phyloP scores from a whole-genome alignment of 2,113 vertebrate species.

The Echinops telfairi region DNA sequence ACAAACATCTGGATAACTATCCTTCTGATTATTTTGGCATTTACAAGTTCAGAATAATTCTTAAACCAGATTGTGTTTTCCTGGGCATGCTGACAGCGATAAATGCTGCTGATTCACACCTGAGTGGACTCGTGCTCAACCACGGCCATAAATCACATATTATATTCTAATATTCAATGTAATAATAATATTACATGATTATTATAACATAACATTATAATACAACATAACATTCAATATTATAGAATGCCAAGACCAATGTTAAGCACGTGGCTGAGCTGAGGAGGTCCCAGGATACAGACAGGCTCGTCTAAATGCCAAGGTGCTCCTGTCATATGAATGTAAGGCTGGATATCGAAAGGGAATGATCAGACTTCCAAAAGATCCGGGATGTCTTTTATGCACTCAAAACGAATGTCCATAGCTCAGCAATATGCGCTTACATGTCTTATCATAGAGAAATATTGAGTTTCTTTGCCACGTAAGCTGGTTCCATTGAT shows the following conservation, averaged over 20 bases:
- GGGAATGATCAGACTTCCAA: neutral
- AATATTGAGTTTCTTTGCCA: neutral
- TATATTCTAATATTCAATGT: too few species aligned
- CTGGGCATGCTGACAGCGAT: neutral
- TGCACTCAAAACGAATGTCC: neutral
- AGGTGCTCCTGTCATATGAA: neutral
- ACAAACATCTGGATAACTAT: neutral
- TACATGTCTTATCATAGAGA: neutral
- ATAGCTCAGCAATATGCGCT: neutral
- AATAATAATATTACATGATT: too few species aligned
- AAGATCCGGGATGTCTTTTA: neutral
- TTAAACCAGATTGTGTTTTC: neutral
- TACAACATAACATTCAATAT: neutral
- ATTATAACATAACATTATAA: neutral
- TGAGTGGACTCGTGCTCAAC: neutral
- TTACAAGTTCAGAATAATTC: neutral
- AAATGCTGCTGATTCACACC: too few species aligned
- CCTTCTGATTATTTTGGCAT: neutral
- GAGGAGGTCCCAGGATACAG: neutral
- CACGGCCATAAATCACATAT: neutral
- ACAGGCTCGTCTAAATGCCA: neutral
- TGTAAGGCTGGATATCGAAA: neutral
- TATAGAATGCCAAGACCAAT: neutral
- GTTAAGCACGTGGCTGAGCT: neutral
- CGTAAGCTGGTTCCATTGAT: too few species aligned